These are phyloP conservation scores for Mythimna albipuncta DNA, from an alignment of 2,888 invertebrate species.

Conservation along the genomic window DNA sequence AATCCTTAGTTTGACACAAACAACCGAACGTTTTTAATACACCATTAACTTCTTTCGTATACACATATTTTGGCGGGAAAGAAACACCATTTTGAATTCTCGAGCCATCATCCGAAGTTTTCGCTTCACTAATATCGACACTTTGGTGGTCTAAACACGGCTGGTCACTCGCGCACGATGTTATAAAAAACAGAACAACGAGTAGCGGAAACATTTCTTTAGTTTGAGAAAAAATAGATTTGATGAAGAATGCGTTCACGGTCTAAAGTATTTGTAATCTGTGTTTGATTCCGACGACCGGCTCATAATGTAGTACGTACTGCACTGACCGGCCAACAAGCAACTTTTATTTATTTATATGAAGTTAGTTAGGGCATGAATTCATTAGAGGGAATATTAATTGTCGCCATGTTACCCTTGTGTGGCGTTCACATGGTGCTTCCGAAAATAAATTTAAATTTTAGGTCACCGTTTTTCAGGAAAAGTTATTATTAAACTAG, in stretches of 20 bases:
- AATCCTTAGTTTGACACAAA: constrained; percentile 75
- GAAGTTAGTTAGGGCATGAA: constrained; percentile 47
- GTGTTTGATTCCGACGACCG: constrained; percentile 58
- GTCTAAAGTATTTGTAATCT: constrained; percentile 54
- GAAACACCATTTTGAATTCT: constrained; percentile 69
- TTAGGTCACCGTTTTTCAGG: constrained; percentile 6
- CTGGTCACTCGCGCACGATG: constrained; percentile 61
- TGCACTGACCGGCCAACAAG: constrained; percentile 54
- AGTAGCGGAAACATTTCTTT: constrained; percentile 61
- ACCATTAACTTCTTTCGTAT: constrained; percentile 71
- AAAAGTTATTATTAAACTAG: constrained; percentile 1
- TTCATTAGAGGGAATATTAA: constrained; percentile 60
- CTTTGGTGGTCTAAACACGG: constrained; percentile 71
- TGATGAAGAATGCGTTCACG: constrained; percentile 40
- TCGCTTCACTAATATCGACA: constrained; percentile 74
- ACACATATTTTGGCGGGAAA: constrained; percentile 75
- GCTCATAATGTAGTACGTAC: constrained; percentile 58
- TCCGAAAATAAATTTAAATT: constrained; percentile 88
- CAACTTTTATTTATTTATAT: constrained; percentile 61
- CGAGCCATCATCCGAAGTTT: constrained; percentile 62
- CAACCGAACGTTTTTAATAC: constrained; percentile 77
- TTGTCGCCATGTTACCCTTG: constrained; percentile 42
- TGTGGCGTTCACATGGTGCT: constrained; percentile 74
- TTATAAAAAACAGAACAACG: constrained; percentile 60
- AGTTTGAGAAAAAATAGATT: constrained; percentile 30